A percentile compares a stretch with the other conserved stretches of the same genome.
phyloP scores from a whole-genome alignment of 2,113 vertebrate genomes.

The Ovis canadensis region DNA sequence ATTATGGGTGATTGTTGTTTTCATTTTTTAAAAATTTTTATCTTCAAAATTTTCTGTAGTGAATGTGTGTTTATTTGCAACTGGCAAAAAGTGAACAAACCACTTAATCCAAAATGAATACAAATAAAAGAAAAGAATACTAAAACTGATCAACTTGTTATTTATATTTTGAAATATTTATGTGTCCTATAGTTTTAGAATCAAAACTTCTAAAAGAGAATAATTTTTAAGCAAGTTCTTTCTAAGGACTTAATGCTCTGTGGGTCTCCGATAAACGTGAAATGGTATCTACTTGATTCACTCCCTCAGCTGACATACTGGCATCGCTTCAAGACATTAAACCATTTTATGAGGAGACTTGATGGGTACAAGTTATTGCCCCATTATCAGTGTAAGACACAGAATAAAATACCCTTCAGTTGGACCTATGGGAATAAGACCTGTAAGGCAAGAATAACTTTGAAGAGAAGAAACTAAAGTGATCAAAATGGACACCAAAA shows the following conservation, averaged over 20 bases:
- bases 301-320: slow-evolving; percentile 34
- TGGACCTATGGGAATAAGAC: slow-evolving; percentile 1
- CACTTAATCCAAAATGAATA: not conserved
- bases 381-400: slow-evolving; percentile 56
- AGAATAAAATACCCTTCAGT: slow-evolving; percentile 53
- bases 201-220: not conserved
- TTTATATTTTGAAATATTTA: slow-evolving; percentile 25
- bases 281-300: slow-evolving; percentile 26
- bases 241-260: not conserved
- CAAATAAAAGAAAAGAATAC: not conserved
- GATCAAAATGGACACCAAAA: slow-evolving; percentile 40
- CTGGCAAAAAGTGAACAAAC: not conserved
- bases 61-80: not conserved
- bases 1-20: not conserved
- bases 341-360: slow-evolving; percentile 54
- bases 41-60: not conserved
- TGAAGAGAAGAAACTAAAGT: slow-evolving; percentile 29
- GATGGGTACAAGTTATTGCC: slow-evolving; percentile 63
- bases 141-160: not conserved
- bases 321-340: slow-evolving; percentile 49
- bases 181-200: not conserved
- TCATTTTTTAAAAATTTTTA: not conserved
- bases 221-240: slow-evolving; percentile 4
- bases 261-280: slow-evolving; percentile 7
- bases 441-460: slow-evolving; percentile 52